Evolutionary conservation across 2,113 vertebrate species (phyloP), one percentile per base, ranked within the genome.

Genomic region (Atlantisia rogersi): DNA sequence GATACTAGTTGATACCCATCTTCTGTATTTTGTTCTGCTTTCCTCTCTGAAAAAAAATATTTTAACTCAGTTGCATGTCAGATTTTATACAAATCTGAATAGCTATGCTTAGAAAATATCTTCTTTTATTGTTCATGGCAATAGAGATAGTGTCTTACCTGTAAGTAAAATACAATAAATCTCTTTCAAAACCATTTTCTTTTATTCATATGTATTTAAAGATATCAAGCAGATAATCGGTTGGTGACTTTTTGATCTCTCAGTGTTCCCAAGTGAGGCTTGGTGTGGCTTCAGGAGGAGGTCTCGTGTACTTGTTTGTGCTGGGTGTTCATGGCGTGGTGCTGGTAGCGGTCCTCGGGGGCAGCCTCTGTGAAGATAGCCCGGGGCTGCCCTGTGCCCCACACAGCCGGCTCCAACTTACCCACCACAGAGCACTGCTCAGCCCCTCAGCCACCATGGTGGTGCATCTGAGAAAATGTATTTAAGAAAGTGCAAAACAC

Each of bases 291-390:
- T 62, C 42, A 35, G 0, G 4, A 50, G 20, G 31, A 58, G 7
- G 2, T 15, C 39, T 15, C 39, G 26, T 39, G 14, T 13, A 35
- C 5, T 29, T 82, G 17, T 60, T 19, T 15, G 14, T 10, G 6
- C 19, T 7, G 46, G 14, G 14, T 21, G 28, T 14, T 10, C 0
- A 0, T 12, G 55, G 2, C 2, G 2, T n/a, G 28, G 21, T 1
- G 12, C 18, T 19, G 22, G 31, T 15, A 20, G 18, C 1, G 2
- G 13, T 8, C 2, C 37, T 65, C 29, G 6, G 2, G 7, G 5
- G 9, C 0, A 0, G 1, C 6, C 9, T 35, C 26, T n/a, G 20
- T 80, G 29, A 42, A 46, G 20, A 26, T 24, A 24, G 50, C 12
- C 22, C 5, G 24, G 50, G 50, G 50, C 24, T 52, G 52, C 19